phyloP scores from a whole-genome alignment of 2,797 vertebrate genomes.

The Sebastes alutus region DNA sequence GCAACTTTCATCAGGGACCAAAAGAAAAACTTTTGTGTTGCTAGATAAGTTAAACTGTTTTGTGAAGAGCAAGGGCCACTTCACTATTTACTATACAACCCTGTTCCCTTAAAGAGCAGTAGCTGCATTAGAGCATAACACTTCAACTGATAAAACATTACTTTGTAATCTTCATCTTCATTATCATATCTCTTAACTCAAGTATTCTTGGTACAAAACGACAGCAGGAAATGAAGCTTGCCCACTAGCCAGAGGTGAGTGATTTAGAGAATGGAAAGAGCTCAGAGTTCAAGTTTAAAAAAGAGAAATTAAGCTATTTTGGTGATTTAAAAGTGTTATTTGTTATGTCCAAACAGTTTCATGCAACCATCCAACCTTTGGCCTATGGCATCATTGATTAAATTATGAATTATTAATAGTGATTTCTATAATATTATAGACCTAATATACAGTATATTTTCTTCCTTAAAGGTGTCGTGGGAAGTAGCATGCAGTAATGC shows the following conservation, averaged over 20 bases:
- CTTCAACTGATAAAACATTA: not conserved
- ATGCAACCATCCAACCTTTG: not conserved
- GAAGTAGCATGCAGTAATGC: not conserved
- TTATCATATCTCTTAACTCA: not conserved
- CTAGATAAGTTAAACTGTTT: not conserved
- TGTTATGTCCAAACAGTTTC: not conserved
- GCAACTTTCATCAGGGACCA: not conserved
- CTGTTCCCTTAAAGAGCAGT: not conserved
- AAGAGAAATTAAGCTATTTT: not conserved
- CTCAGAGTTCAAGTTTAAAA: not conserved
- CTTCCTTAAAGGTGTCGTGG: not conserved
- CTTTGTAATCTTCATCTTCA: not conserved
- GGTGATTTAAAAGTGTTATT: not conserved
- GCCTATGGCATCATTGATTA: not conserved
- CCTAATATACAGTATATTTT: not conserved
- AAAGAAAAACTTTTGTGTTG: not conserved
- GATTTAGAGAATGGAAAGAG: not conserved
- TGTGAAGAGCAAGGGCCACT: no score
- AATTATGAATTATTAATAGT: accelerated
- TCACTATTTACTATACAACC: no score
- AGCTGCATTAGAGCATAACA: not conserved
- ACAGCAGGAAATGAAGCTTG: slow-evolving; percentile 11
- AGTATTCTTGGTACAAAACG: not conserved
- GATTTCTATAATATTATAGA: not conserved
- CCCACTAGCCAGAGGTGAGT: not conserved